A percentile compares a stretch with the other conserved stretches of the same genome.
These are phyloP conservation scores for Disparrhopalites patrizii DNA, from an alignment of 2,888 invertebrate species.

Conservation along the genomic window DNA sequence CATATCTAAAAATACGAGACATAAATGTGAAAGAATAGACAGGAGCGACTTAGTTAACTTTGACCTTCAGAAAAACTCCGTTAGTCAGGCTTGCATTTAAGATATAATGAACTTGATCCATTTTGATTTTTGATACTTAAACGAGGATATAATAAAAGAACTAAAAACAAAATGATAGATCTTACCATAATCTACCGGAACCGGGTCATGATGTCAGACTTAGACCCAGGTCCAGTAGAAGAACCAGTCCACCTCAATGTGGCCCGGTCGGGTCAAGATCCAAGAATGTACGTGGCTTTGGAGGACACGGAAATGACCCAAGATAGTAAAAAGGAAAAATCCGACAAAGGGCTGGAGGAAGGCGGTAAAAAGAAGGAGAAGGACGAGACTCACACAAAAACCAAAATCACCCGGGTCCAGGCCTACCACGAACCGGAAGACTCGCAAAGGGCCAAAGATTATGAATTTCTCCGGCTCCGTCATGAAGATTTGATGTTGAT, in stretches of 20 bases:
- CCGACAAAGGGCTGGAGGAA: constrained; percentile 2
- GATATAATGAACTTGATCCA: not conserved
- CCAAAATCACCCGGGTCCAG: constrained; percentile 32
- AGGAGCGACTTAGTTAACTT: too few relatives aligned
- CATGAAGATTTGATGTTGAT: constrained; percentile 43
- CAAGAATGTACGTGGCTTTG: constrained; percentile 41
- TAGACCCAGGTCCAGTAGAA: constrained; percentile 37
- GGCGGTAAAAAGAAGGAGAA: constrained; percentile 7
- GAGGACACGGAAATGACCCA: constrained; percentile 33
- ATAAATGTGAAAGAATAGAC: too few relatives aligned
- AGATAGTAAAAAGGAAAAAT: constrained; percentile 24
- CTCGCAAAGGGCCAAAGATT: constrained; percentile 42
- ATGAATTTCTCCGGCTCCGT: constrained; percentile 29
- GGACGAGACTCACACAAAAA: constrained; percentile 10
- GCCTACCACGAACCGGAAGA: constrained; percentile 37
- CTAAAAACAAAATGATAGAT: constrained; percentile 25
- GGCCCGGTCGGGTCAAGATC: constrained; percentile 33
- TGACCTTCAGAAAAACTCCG: too few relatives aligned
- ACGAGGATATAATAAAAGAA: too few relatives aligned
- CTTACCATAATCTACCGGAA: constrained; percentile 44
- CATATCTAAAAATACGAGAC: too few relatives aligned
- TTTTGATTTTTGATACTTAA: not conserved
- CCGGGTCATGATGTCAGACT: constrained; percentile 37
- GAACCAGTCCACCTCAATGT: constrained; percentile 31
- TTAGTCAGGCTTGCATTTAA: too few relatives aligned